A percentile compares a stretch with the other conserved stretches of the same genome.
These are phyloP conservation scores for Leptopilina clavipes DNA, from an alignment of 1,140 invertebrate genomes.

Conservation along the genomic window DNA sequence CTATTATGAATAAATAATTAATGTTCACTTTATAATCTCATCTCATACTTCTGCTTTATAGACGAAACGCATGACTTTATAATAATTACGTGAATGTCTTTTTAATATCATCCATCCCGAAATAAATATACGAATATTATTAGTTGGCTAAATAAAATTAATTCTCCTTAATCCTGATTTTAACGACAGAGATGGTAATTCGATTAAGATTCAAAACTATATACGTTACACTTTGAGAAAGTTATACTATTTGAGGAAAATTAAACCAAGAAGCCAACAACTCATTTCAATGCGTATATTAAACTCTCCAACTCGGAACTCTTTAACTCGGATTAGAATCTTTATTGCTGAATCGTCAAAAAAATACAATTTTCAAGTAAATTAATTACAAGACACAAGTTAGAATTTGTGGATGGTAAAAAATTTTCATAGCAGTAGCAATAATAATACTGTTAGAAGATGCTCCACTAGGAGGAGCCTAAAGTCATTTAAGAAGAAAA, in stretches of 20 bases:
- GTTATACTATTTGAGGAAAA: not conserved
- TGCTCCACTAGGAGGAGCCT: too few relatives aligned
- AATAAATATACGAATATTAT: not conserved
- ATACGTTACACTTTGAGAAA: not conserved
- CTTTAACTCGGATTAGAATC: not conserved
- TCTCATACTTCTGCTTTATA: not conserved
- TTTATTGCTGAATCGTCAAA: not conserved
- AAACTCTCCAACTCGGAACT: too few relatives aligned
- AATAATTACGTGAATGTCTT: not conserved
- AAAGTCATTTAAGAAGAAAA: too few relatives aligned
- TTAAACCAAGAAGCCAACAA: not conserved
- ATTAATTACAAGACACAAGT: too few relatives aligned
- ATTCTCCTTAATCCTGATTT: not conserved
- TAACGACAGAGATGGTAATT: not conserved
- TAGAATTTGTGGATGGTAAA: too few relatives aligned
- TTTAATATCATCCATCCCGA: constrained; percentile 9
- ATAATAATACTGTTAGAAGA: too few relatives aligned
- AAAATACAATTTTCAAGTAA: not conserved
- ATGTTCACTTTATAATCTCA: not conserved
- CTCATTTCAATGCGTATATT: too few relatives aligned
- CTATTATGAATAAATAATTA: constrained; percentile 25
- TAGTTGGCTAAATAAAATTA: not conserved
- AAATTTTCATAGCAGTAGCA: too few relatives aligned
- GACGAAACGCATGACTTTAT: too few relatives aligned
- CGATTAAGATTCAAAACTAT: constrained; percentile 1